These are phyloP conservation scores for Xestia sexstrigata DNA, from an alignment of 2,888 invertebrate genomes.

Conservation along the genomic window DNA sequence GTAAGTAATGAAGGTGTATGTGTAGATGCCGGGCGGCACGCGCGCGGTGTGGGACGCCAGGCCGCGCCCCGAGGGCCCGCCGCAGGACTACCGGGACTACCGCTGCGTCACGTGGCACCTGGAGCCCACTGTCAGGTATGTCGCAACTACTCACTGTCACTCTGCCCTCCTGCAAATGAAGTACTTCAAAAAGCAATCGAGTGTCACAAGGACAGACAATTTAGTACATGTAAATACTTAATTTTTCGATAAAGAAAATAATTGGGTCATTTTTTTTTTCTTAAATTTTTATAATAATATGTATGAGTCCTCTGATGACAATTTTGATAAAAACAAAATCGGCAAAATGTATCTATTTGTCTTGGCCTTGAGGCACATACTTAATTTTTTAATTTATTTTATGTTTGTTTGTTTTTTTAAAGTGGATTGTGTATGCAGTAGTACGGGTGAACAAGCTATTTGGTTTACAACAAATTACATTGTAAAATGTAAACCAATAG, in stretches of 20 bases:
- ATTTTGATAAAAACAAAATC: too few species aligned
- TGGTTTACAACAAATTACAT: too few species aligned
- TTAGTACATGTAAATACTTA: too few species aligned
- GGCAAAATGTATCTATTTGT: neutral
- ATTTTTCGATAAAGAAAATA: too few species aligned
- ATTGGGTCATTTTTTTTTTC: too few species aligned
- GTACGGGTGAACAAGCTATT: too few species aligned
- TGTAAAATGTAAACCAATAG: too few species aligned
- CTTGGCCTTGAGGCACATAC: neutral
- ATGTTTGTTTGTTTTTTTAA: neutral
- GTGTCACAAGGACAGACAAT: too few species aligned
- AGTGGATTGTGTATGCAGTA: neutral
- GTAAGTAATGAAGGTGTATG: neutral
- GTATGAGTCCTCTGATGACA: too few species aligned
- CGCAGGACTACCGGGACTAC: slow-evolving; percentile 52
- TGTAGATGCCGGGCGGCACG: slow-evolving; percentile 77
- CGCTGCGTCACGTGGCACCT: slow-evolving; percentile 89
- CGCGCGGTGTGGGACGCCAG: slow-evolving; percentile 64
- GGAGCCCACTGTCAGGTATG: slow-evolving; percentile 93
- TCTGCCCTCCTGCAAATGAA: neutral
- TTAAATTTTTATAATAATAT: too few species aligned
- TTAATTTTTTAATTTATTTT: neutral
- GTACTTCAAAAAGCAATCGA: neutral
- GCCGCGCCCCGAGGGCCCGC: slow-evolving; percentile 28
- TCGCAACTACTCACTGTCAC: neutral